Evolutionary conservation across 2,888 invertebrate species (phyloP), one percentile per base, ranked within the genome.

Genomic region (Archaeoteleia sp.): DNA sequence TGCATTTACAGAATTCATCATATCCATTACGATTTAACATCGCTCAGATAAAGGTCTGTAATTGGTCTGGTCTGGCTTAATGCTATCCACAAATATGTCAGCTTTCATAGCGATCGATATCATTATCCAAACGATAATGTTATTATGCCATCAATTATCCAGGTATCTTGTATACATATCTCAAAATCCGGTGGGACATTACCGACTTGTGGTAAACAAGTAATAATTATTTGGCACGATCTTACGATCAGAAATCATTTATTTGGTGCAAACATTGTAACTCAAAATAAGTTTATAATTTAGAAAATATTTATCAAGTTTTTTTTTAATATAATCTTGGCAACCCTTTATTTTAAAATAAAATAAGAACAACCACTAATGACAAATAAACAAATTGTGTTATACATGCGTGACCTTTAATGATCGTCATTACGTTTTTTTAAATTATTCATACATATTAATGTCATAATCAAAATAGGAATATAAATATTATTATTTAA

Each of bases 41-140:
- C 7, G 7, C 7, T 23, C 23, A 23, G 23, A 23, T 23, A 23
- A 5, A 7, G 7, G 7, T 23, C 23, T 23, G 23, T 5, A 23
- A 23, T 23, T 23, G 17, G 45, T 42, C 40, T 51, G 39, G 37
- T 25, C 27, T 45, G 40, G 37, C 54, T 43, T 34, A 14, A 25
- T 17, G 37, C 10, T 60, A 49, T 53, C 61, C 46, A 53, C 61
- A 53, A 61, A 61, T 61, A 53, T 53, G 61, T 61, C 61, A 45
- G 61, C 25, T 53, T 61, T 45, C 45, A 27, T 32, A 23, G 39
- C 54, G 54, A 62, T 62, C 53, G 54, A 62, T 62, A 62, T 46
- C 62, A 54, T 54, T 54, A 29, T 14, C 46, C 8, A 8, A n/a
- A 29, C 32, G 29, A 49, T 54, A 62, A 48, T 46, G 48, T 62